Conservation (phyloP, 2,113 vertebrate species). For the Microcebus jonahi region DNA sequence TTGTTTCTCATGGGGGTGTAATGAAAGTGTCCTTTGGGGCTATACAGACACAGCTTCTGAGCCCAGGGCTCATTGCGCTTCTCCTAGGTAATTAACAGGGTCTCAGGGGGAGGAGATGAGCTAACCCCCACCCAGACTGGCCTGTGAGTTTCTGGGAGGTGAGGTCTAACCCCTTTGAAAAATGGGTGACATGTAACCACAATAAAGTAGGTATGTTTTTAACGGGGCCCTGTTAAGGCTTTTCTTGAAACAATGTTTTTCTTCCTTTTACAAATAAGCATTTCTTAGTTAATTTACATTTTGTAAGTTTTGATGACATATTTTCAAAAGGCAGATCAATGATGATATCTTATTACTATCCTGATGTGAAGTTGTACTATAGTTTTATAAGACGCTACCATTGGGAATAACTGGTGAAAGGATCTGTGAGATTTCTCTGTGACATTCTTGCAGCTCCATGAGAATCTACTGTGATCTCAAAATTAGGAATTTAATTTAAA, state of each 20-base stretch:
- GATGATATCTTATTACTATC: neutral
- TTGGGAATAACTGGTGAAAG: neutral
- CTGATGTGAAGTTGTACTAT: neutral
- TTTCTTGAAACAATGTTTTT: neutral
- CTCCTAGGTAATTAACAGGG: neutral
- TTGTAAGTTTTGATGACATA: neutral
- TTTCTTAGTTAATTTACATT: neutral
- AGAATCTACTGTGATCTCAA: neutral
- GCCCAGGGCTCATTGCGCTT: neutral
- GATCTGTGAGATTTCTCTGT: neutral
- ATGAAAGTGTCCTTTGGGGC: neutral
- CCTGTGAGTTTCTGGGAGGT: neutral
- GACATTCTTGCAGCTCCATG: neutral
- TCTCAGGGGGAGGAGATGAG: neutral
- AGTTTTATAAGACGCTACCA: neutral
- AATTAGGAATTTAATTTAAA: neutral
- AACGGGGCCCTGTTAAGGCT: neutral
- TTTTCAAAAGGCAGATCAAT: neutral
- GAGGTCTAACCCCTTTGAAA: neutral
- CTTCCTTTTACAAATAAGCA: neutral
- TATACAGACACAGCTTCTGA: neutral
- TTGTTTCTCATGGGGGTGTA: rapidly evolving
- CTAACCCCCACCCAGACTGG: neutral
- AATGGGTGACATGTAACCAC: neutral
- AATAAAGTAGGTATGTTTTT: neutral